Evolutionary conservation across 1,140 invertebrate genomes (phyloP).

Genomic region (Conus ventricosus): DNA sequence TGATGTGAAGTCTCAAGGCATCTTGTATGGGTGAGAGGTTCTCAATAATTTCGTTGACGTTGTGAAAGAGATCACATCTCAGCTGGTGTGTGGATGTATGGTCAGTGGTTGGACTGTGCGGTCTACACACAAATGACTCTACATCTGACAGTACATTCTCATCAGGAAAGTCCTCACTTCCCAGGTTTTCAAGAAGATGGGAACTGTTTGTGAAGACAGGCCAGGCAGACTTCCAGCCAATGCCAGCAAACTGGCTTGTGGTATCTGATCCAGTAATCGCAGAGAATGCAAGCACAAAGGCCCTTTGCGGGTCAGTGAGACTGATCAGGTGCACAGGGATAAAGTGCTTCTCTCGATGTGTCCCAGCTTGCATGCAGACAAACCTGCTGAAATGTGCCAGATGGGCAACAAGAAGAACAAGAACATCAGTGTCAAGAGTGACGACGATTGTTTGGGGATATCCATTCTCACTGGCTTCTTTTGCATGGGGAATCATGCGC

Average conservation of each 20-base stretch:
- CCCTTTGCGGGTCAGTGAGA: too few species aligned
- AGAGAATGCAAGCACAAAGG: too few species aligned
- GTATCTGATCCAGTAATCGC: too few species aligned
- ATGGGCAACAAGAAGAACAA: background rate
- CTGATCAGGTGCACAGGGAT: background rate
- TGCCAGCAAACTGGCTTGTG: too few species aligned
- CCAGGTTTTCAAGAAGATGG: background rate
- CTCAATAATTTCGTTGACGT: background rate
- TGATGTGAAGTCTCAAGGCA: conserved; percentile 7
- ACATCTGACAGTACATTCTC: background rate
- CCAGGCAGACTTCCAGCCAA: too few species aligned
- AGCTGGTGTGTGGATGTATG: background rate
- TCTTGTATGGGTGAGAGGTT: background rate
- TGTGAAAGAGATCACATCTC: background rate
- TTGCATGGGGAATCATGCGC: background rate
- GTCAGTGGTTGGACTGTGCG: too few species aligned
- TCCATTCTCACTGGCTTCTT: background rate
- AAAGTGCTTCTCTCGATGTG: background rate
- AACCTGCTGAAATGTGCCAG: background rate
- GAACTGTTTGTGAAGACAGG: too few species aligned
- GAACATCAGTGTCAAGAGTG: background rate
- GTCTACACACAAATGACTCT: too few species aligned
- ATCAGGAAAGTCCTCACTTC: background rate
- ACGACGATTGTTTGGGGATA: background rate
- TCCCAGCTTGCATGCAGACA: background rate